phyloP scores from a whole-genome alignment of 2,113 vertebrate genomes.

The Fregetta grallaria region DNA sequence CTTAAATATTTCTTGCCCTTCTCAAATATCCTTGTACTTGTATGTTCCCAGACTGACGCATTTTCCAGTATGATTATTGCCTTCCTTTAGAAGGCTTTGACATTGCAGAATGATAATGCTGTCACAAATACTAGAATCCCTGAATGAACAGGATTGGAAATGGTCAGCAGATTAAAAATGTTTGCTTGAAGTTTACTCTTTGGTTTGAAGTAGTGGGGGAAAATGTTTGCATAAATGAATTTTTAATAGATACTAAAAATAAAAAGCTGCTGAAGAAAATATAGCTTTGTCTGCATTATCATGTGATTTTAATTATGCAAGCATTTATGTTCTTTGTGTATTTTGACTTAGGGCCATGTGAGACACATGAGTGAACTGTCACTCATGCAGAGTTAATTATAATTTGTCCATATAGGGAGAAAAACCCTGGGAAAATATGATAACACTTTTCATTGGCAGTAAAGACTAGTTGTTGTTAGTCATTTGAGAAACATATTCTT shows the following conservation, averaged over 20 bases:
- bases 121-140: background rate
- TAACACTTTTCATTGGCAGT: constrained; percentile 1
- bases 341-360: constrained; percentile 48
- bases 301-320: constrained; percentile 17
- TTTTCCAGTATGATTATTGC: background rate
- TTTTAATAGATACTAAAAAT: constrained; percentile 40
- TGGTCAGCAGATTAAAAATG: background rate
- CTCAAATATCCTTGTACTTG: background rate
- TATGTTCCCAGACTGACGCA: background rate
- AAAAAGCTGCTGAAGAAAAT: constrained; percentile 14
- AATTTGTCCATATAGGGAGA: background rate
- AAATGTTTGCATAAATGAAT: constrained; percentile 41
- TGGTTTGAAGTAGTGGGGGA: background rate
- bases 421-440: background rate
- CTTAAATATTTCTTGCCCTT: background rate
- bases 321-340: constrained; percentile 7
- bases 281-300: constrained; percentile 14
- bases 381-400: constrained; percentile 36
- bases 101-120: background rate
- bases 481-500: constrained; percentile 5
- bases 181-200: constrained; percentile 11
- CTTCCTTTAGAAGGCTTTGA: background rate
- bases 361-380: constrained; percentile 48
- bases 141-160: background rate
- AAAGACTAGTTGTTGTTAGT: background rate